A percentile compares a stretch with the other conserved stretches of the same genome.
phyloP scores from a whole-genome alignment of 2,113 vertebrate species.

The Anser brachyrhynchus region DNA sequence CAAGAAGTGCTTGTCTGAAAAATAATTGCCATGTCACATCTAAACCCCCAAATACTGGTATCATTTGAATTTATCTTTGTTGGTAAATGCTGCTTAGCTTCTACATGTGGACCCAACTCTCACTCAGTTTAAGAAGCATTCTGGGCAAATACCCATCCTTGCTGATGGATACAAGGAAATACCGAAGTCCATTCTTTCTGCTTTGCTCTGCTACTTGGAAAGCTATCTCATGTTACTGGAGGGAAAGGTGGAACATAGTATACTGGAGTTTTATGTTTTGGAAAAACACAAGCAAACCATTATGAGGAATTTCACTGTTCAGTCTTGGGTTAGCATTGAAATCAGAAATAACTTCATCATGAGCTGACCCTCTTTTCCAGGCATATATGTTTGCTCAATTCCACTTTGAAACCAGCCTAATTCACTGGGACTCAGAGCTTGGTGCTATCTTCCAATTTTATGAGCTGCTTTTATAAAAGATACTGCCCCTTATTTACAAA shows the following conservation, averaged over 20 bases:
- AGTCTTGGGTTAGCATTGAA: not conserved
- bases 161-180: not conserved
- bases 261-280: not conserved
- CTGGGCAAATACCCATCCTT: not conserved
- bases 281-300: not conserved
- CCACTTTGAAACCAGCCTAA: not conserved
- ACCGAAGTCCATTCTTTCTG: not conserved
- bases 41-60: not conserved
- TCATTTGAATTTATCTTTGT: not conserved
- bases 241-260: not conserved
- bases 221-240: not conserved
- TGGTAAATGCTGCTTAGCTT: not conserved
- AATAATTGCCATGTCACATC: not conserved
- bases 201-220: not conserved
- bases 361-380: not conserved
- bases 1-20: not conserved
- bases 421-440: not conserved
- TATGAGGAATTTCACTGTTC: not conserved
- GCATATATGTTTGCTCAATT: not conserved
- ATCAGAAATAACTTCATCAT: not conserved
- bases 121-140: not conserved
- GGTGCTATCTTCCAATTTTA: not conserved
- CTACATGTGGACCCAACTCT: not conserved
- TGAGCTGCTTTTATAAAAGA: not conserved
- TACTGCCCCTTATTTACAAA: not conserved